A percentile compares a stretch with the other conserved stretches of the same genome.
Evolutionary conservation across 2,888 invertebrate species (phyloP).

Genomic region (Eilema depressum): DNA sequence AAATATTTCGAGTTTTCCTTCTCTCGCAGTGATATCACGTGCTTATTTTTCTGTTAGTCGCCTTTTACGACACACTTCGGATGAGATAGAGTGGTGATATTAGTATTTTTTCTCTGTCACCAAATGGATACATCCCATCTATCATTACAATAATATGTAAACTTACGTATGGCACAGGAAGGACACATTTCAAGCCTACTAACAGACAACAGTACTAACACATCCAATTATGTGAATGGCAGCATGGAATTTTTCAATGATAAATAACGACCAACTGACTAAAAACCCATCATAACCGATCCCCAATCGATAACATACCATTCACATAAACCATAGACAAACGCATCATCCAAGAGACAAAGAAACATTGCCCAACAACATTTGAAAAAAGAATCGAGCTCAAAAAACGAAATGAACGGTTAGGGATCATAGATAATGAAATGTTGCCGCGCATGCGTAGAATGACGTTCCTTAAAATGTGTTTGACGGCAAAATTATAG

Average conservation of each 20-base stretch:
- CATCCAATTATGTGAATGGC: conserved; percentile 5
- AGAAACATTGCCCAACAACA: conserved; percentile 37
- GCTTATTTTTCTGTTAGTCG: too few species aligned
- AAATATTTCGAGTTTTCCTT: too few species aligned
- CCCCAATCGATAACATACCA: conserved; percentile 25
- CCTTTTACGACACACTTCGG: too few species aligned
- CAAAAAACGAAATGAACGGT: conserved; percentile 67
- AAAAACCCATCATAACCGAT: conserved; percentile 16
- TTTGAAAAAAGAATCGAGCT: conserved; percentile 41
- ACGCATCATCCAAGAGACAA: conserved; percentile 35
- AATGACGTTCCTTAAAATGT: conserved; percentile 80
- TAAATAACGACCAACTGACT: conserved; percentile 17
- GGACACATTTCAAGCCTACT: not conserved
- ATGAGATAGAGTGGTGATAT: too few species aligned
- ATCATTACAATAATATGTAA: too few species aligned
- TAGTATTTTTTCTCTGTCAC: too few species aligned
- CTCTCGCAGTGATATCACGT: too few species aligned
- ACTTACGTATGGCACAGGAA: not conserved
- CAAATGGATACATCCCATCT: too few species aligned
- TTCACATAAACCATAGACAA: conserved; percentile 32
- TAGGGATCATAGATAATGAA: conserved; percentile 76
- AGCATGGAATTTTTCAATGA: conserved; percentile 7
- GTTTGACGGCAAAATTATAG: conserved; percentile 83
- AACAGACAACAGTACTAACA: too few species aligned
- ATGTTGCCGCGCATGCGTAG: conserved; percentile 64